These are phyloP conservation scores for Zaprionus capensis DNA, from an alignment of 1,140 invertebrate genomes.

Conservation along the genomic window DNA sequence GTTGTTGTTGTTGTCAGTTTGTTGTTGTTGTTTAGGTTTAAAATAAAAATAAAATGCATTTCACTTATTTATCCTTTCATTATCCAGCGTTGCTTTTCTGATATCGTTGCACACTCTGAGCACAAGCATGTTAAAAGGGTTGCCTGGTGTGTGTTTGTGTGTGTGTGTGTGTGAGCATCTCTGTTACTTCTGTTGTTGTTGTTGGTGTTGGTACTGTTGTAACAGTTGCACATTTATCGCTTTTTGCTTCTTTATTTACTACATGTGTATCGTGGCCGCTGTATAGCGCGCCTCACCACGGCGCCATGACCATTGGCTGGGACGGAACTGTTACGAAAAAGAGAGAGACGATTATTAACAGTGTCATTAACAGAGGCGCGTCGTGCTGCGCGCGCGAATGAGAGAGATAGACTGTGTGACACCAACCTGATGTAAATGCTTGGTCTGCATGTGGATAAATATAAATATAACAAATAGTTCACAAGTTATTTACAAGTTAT, in stretches of 20 bases:
- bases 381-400: background rate
- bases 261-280: constrained; percentile 97
- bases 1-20: background rate
- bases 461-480: constrained; percentile 30
- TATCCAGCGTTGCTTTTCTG: background rate
- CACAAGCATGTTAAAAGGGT: background rate
- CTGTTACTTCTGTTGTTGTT: constrained; percentile 11
- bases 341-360: constrained; percentile 11
- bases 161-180: background rate
- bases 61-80: background rate
- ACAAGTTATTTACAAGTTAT: background rate
- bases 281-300: constrained; percentile 95
- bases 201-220: constrained; percentile 1
- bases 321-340: constrained; percentile 91
- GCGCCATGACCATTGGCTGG: constrained; percentile 95
- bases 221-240: constrained; percentile 25
- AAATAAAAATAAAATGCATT: background rate
- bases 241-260: constrained; percentile 46
- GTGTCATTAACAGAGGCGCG: background rate
- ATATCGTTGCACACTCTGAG: constrained; percentile 4
- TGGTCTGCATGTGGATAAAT: constrained; percentile 74
- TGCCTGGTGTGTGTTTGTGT: background rate
- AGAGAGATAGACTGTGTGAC: background rate
- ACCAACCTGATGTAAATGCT: constrained; percentile 83
- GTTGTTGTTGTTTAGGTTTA: background rate